Percentiles rank a stretch among this genome's conserved stretches.
Evolutionary conservation across 2,888 invertebrate species (phyloP).

Genomic region (Ethmia dodecea): DNA sequence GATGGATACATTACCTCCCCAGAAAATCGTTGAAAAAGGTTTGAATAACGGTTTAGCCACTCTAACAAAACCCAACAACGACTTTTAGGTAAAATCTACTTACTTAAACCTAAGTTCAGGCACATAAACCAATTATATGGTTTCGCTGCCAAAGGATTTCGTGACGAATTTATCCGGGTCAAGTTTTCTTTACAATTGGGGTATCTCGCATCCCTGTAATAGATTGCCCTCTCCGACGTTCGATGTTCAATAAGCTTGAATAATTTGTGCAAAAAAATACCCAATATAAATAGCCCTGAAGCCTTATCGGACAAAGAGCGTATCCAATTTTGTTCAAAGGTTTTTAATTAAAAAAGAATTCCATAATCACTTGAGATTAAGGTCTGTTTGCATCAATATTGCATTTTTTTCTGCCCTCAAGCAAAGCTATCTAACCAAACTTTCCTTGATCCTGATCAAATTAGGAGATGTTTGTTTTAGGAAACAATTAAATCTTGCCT

Average conservation of each 20-base stretch:
- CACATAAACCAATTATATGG: constrained; percentile 55
- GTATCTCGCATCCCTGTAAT: constrained; percentile 47
- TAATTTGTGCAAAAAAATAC: constrained; percentile 56
- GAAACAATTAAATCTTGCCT: too few species aligned
- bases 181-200: constrained; percentile 35
- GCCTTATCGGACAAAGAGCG: constrained; percentile 37
- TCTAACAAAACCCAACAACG: too few species aligned
- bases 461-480: too few species aligned
- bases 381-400: constrained; percentile 23
- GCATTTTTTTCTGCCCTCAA: constrained; percentile 3
- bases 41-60: too few species aligned
- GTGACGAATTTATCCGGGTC: constrained; percentile 50
- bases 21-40: too few species aligned
- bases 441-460: too few species aligned
- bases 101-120: too few species aligned
- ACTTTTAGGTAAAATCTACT: too few species aligned
- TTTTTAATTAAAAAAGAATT: constrained; percentile 45
- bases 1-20: too few species aligned
- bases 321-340: constrained; percentile 39
- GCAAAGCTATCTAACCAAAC: neutral
- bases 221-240: constrained; percentile 49
- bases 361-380: constrained; percentile 27
- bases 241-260: constrained; percentile 59
- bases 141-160: constrained; percentile 45
- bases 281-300: constrained; percentile 39